A percentile compares a stretch with the other conserved stretches of the same genome.
Conservation (phyloP, 2,113 vertebrate genomes). For the Narcine bancroftii region DNA sequence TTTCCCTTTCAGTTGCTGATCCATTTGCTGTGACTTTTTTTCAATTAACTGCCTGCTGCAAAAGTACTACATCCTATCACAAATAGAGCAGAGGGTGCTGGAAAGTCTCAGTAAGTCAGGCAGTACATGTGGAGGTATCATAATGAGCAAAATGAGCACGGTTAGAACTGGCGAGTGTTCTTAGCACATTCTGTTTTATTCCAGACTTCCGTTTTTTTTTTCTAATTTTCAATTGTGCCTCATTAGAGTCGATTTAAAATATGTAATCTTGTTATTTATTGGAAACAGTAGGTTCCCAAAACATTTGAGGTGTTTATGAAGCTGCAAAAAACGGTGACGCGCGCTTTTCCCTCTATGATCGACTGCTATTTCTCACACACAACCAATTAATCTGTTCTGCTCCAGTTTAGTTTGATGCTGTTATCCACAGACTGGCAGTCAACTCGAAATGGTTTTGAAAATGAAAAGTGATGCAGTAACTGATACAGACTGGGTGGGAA, state of each 20-base stretch:
- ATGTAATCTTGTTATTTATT: not conserved
- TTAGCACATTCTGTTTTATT: too few species aligned
- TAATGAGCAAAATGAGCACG: too few species aligned
- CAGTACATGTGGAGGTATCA: too few species aligned
- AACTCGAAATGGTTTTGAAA: not conserved
- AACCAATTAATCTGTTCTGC: not conserved
- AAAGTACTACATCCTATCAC: not conserved
- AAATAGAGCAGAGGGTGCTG: too few species aligned
- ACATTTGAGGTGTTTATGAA: not conserved
- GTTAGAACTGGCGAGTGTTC: too few species aligned
- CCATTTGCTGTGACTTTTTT: not conserved
- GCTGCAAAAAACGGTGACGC: not conserved
- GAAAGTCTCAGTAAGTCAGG: too few species aligned
- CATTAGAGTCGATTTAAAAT: not conserved
- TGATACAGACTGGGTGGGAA: not conserved
- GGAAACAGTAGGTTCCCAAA: constrained; percentile 5
- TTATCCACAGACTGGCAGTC: not conserved
- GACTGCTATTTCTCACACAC: not conserved
- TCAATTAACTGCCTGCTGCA: not conserved
- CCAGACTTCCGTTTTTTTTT: too few species aligned
- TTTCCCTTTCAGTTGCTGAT: too few species aligned
- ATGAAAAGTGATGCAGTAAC: not conserved
- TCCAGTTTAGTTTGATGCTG: not conserved
- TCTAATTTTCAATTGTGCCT: not conserved
- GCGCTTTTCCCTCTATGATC: not conserved